phyloP scores from a whole-genome alignment of 2,113 vertebrate species.

The Gadus macrocephalus region DNA sequence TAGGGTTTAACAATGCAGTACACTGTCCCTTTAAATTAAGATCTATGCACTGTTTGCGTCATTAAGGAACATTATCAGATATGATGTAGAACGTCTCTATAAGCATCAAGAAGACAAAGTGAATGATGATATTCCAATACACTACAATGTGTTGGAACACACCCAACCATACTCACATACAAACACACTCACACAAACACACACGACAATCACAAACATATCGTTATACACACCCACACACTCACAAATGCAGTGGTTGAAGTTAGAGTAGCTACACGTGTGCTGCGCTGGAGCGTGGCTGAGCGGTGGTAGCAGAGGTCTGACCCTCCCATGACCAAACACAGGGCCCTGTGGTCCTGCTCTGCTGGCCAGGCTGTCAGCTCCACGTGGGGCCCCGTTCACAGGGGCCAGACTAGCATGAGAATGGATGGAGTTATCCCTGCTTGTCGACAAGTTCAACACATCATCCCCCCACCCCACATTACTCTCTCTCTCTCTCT shows the following conservation, averaged over 20 bases:
- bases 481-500: conserved; percentile 11
- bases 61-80: too few species aligned
- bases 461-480: conserved; percentile 5
- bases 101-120: too few species aligned
- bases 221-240: conserved; percentile 5
- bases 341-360: conserved; percentile 50
- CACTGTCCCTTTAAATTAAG: too few species aligned
- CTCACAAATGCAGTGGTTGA: not conserved
- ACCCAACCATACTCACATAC: not conserved
- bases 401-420: conserved; percentile 11
- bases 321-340: conserved; percentile 58
- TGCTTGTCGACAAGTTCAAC: conserved; percentile 46
- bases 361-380: conserved; percentile 50
- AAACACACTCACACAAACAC: not conserved
- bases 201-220: not conserved
- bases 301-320: conserved; percentile 47
- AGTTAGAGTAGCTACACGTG: conserved; percentile 10
- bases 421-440: conserved; percentile 67
- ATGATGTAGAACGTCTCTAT: too few species aligned
- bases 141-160: too few species aligned
- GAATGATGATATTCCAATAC: too few species aligned
- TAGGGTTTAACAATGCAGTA: too few species aligned
- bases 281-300: conserved; percentile 53
- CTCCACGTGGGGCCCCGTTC: conserved; percentile 20
- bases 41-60: too few species aligned